phyloP scores from a whole-genome alignment of 2,797 vertebrate genomes.

The Menidia menidia region DNA sequence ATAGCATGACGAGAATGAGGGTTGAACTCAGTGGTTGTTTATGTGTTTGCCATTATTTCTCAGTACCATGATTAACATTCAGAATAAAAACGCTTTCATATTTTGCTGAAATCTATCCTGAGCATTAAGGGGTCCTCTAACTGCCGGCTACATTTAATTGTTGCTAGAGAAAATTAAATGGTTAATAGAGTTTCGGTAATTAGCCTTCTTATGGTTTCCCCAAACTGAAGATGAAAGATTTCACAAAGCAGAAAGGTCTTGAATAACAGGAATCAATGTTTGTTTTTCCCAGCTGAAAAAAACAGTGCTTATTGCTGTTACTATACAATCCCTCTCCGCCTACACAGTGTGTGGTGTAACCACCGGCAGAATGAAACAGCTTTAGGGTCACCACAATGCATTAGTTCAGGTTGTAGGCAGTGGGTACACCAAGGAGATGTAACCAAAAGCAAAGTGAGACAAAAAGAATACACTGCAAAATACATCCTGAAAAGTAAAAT shows the following conservation, averaged over 20 bases:
- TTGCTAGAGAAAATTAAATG: no score
- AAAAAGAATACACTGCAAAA: background rate
- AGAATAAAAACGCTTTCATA: no score
- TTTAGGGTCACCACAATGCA: background rate
- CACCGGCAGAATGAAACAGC: constrained; percentile 3
- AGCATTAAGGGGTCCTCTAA: no score
- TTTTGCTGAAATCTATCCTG: no score
- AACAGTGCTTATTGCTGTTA: background rate
- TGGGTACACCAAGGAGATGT: constrained; percentile 10
- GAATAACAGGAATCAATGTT: background rate
- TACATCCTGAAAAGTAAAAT: background rate
- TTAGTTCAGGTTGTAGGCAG: background rate
- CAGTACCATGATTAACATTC: no score
- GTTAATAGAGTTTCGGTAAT: no score
- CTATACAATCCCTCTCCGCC: constrained; percentile 10
- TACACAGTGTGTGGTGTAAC: background rate
- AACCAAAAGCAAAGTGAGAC: background rate
- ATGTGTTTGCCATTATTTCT: background rate
- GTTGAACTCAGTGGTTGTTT: constrained; percentile 28
- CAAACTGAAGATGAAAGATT: background rate
- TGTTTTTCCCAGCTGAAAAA: background rate
- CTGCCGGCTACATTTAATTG: no score
- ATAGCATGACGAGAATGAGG: constrained; percentile 29
- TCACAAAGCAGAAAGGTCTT: background rate
- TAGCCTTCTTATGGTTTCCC: background rate